These are phyloP conservation scores for Okamejei kenojei DNA, from an alignment of 2,797 vertebrate species.

Conservation along the genomic window DNA sequence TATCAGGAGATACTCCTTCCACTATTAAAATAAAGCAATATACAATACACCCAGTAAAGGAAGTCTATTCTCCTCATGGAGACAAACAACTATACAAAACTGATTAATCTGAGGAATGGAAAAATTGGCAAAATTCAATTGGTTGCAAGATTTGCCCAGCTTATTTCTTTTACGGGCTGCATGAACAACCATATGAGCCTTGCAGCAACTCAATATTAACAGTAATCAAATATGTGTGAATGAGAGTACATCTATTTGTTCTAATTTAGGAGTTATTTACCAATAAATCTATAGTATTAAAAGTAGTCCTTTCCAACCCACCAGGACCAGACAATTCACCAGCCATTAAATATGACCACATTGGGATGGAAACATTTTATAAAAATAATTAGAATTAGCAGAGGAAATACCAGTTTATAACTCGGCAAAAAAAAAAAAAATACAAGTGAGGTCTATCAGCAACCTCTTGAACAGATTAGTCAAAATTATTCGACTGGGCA, in stretches of 20 bases:
- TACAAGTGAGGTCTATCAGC: background rate
- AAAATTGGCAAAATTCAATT: background rate
- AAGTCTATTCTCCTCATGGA: background rate
- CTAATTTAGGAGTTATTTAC: background rate
- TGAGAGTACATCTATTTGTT: background rate
- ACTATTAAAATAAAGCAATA: conserved; percentile 54
- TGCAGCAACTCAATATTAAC: background rate
- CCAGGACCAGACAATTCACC: background rate
- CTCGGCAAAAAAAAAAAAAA: background rate
- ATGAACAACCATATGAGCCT: background rate
- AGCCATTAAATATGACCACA: background rate
- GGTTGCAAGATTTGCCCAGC: background rate
- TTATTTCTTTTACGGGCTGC: background rate
- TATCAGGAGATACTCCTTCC: conserved; percentile 88
- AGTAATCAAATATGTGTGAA: background rate
- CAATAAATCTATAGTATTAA: background rate
- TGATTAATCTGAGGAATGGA: background rate
- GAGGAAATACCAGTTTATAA: background rate
- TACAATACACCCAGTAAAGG: background rate
- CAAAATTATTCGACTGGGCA: background rate
- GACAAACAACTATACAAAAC: background rate
- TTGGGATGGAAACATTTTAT: background rate
- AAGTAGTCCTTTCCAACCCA: background rate
- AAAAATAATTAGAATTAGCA: background rate
- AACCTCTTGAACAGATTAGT: background rate